Evolutionary conservation across 2,888 invertebrate species (phyloP), one percentile per base, ranked within the genome.

Genomic region (Lithophane socia): DNA sequence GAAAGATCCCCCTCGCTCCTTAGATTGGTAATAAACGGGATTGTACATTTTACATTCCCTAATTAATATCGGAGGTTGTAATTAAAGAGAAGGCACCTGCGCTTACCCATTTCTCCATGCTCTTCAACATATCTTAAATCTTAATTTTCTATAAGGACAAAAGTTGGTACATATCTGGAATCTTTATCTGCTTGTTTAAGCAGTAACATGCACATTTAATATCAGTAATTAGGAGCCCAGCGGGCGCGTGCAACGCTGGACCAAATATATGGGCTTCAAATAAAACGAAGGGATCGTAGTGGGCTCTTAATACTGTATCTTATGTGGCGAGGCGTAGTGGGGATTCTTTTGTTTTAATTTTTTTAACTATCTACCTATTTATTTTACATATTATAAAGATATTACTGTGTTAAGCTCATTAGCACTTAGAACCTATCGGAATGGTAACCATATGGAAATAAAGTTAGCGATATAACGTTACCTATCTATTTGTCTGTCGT

Each of bases 151-250:
- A 18, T 66, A n/a, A 16, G 21, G 52, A 70, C 61, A 44, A 47
- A 76, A 75, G 29, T 37, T 5, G 3, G 21, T 52, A 68, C 5
- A 24, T 79, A 66, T 83, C 65, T 37, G 18, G 21, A 56, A 60
- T 83, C 52, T 78, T 64, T 49, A n/a, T n/a, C 5, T 63, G 64
- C 42, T 65, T 77, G 79, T 69, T 49, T 56, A 37, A 54, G 52
- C 61, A 58, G 61, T 69, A 58, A 81, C 68, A 73, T 73, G 79
- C 37, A 21, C 44, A 73, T 78, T 81, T 77, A 65, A 65, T 77
- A 69, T 72, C 64, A 61, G 65, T 73, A 83, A 73, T 73, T 77
- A 83, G 78, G 54, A 68, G 58, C 24, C 16, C 60, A 60, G 64
- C 68, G 68, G 68, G 78, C 21, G 78, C 13, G 44, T 12, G 37